Base-by-base conservation (phyloP, 2,113 vertebrate genomes). In the Indicator maculatus region DNA sequence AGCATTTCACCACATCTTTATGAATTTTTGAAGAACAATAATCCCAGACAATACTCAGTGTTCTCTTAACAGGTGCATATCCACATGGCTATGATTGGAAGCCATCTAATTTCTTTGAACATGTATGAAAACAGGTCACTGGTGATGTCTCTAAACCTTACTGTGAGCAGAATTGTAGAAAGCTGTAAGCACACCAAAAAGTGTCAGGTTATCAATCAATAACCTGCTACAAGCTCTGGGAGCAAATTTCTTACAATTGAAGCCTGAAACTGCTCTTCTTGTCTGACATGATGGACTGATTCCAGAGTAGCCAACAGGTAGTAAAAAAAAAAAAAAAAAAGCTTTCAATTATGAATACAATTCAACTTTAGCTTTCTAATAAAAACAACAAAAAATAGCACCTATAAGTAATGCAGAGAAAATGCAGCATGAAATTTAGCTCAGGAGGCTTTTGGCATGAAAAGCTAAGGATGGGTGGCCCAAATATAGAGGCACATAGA, bases 401-500 rank as follows among this genome's bases (percentile, higher is more conserved):
- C 70, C 83, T 90, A 53, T 83, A 86, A 85, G 38, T 26, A 91
- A 91, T 36, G 20, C 89, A 69, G 45, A 73, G 85, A 95, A 96
- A 97, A 94, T 45, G 36, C 70, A 69, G 69, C 85, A 88, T 81
- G 89, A 94, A 95, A 95, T 93, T 81, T 72, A 93, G 72, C 7
- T 12, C 85, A 72, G 53, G 69, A 92, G 61, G 81, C 36, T 87
- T 89, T 39, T 91, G 77, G 83, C 79, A 76, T 84, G 86, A 93
- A 91, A 93, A 88, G n/a, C 47, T 47, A 50, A 93, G 88, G 66
- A 96, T 92, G 94, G 93, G 95, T 95, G 95, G 91, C 94, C 94
- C 36, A 88, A 95, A 64, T 75, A 78, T 86, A 89, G 83, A 96
- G 93, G 85, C 83, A 94, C 83, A 88, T 33, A 94, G 85, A 95